Evolutionary conservation across 2,888 invertebrate genomes (phyloP).

Genomic region (Megamerina dolium): DNA sequence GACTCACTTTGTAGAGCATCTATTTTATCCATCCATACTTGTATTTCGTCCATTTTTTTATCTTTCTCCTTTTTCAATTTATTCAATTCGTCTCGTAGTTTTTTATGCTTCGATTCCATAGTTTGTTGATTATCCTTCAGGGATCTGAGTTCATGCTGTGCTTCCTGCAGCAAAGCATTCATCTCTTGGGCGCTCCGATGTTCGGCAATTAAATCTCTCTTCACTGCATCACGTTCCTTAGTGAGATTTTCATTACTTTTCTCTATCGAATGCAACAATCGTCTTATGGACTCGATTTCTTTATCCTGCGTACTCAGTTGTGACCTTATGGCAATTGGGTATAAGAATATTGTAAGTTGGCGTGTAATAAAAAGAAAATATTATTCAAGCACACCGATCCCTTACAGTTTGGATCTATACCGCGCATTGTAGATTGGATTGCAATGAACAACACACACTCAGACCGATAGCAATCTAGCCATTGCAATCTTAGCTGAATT

Average conservation of each 20-base stretch:
- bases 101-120: constrained; percentile 36
- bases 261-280: constrained; percentile 39
- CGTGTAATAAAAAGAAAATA: no score
- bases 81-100: constrained; percentile 32
- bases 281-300: constrained; percentile 42
- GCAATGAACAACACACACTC: no score
- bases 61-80: constrained; percentile 39
- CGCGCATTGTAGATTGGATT: no score
- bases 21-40: constrained; percentile 40
- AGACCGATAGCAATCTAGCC: no score
- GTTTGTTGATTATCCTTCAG: constrained; percentile 37
- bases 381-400: no score
- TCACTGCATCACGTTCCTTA: constrained; percentile 43
- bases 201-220: constrained; percentile 36
- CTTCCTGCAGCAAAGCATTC: constrained; percentile 33
- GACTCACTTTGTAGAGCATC: constrained; percentile 39
- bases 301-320: constrained; percentile 42
- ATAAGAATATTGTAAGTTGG: neutral
- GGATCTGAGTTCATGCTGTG: constrained; percentile 43
- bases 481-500: no score
- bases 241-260: constrained; percentile 38
- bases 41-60: constrained; percentile 44
- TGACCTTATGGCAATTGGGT: constrained; percentile 23
- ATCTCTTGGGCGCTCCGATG: constrained; percentile 30
- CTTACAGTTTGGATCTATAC: no score